Conservation (phyloP, 1,140 invertebrate species). For the Nomia melanderi region DNA sequence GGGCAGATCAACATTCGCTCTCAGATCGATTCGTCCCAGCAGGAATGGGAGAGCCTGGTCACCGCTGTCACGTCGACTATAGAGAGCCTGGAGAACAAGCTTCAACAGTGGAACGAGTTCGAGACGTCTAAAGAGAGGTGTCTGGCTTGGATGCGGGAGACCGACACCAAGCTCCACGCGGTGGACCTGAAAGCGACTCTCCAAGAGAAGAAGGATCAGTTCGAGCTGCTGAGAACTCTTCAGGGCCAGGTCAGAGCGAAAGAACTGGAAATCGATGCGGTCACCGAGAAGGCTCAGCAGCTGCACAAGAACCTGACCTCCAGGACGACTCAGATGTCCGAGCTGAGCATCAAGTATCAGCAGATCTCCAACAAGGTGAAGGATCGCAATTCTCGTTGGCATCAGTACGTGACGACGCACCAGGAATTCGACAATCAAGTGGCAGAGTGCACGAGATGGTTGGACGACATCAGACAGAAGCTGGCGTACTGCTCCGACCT, state of each 20-base stretch:
- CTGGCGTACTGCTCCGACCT: conserved; percentile 92
- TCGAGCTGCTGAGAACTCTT: conserved; percentile 88
- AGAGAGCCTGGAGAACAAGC: conserved; percentile 88
- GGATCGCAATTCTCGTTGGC: conserved; percentile 94
- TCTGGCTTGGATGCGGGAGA: conserved; percentile 92
- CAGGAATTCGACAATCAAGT: conserved; percentile 93
- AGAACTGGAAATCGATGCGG: conserved; percentile 95
- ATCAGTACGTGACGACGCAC: conserved; percentile 94
- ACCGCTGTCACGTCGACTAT: conserved; percentile 89
- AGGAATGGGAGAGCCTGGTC: conserved; percentile 93
- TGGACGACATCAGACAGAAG: conserved; percentile 92
- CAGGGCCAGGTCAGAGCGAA: conserved; percentile 95
- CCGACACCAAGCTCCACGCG: conserved; percentile 93
- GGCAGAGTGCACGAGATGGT: conserved; percentile 90
- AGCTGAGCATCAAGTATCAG: conserved; percentile 94
- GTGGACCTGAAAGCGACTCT: conserved; percentile 93
- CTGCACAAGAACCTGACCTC: conserved; percentile 86
- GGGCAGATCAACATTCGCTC: conserved; percentile 93
- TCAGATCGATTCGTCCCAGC: conserved; percentile 92
- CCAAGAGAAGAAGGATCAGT: conserved; percentile 91
- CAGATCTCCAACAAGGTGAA: conserved; percentile 94
- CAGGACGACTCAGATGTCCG: conserved; percentile 90
- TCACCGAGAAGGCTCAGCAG: conserved; percentile 94
- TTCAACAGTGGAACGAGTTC: conserved; percentile 95
- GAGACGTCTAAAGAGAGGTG: conserved; percentile 93